phyloP scores from a whole-genome alignment of 2,888 invertebrate genomes.

The Torymus aiolomorphi region DNA sequence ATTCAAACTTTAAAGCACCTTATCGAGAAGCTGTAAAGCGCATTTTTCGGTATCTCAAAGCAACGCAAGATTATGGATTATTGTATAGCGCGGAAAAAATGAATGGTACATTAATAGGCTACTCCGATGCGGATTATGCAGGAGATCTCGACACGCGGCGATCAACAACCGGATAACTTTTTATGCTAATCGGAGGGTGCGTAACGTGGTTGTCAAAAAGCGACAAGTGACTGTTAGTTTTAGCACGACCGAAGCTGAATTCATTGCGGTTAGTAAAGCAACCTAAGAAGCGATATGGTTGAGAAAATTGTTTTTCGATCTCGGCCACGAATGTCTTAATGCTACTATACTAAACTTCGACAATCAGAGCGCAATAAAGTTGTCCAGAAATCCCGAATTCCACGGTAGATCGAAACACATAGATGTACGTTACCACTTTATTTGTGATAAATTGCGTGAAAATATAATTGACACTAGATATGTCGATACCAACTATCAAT shows the following conservation, averaged over 20 bases:
- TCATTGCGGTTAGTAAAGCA: too few relatives aligned
- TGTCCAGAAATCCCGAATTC: constrained; percentile 61
- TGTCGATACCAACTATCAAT: constrained; percentile 51
- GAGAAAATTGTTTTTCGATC: constrained; percentile 57
- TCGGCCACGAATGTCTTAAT: constrained; percentile 50
- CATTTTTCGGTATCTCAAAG: too few relatives aligned
- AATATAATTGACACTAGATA: constrained; percentile 46
- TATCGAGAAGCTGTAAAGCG: too few relatives aligned
- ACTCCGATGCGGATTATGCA: constrained; percentile 60
- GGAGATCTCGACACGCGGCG: constrained; percentile 54
- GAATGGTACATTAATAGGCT: constrained; percentile 42
- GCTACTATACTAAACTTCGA: constrained; percentile 56
- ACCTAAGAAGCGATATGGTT: constrained; percentile 63
- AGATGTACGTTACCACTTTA: constrained; percentile 60
- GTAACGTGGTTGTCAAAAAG: constrained; percentile 65
- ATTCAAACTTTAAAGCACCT: too few relatives aligned
- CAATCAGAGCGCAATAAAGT: constrained; percentile 61
- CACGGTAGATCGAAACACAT: too few relatives aligned
- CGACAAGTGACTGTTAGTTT: too few relatives aligned
- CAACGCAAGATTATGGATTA: constrained; percentile 49
- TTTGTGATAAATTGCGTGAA: constrained; percentile 54
- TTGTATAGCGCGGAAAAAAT: constrained; percentile 34
- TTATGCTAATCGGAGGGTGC: constrained; percentile 53
- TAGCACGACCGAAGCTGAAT: too few relatives aligned
- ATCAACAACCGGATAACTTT: constrained; percentile 62